A percentile compares a stretch with the other conserved stretches of the same genome.
phyloP scores from a whole-genome alignment of 1,140 invertebrate genomes.

The Cotesia glomerata region DNA sequence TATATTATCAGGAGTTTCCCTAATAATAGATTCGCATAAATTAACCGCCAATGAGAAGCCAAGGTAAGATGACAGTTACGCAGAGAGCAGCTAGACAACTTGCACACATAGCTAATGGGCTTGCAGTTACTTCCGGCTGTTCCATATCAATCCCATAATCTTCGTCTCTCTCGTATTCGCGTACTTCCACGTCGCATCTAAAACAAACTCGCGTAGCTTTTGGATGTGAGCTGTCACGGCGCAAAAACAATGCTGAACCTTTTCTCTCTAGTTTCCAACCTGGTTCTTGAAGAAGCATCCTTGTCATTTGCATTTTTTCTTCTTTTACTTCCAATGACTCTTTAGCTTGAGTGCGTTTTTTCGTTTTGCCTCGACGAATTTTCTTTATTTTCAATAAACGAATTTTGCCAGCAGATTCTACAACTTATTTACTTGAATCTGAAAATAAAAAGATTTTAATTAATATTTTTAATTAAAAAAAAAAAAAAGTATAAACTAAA shows the following conservation, averaged over 20 bases:
- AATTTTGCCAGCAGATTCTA: neutral
- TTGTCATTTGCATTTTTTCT: slow-evolving; percentile 45
- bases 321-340: neutral
- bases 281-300: slow-evolving; percentile 56
- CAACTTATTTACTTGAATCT: neutral
- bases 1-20: neutral
- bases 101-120: slow-evolving; percentile 59
- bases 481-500: neutral
- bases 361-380: neutral
- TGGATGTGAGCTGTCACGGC: slow-evolving; percentile 53
- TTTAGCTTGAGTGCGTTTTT: neutral
- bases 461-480: neutral
- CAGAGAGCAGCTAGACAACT: slow-evolving; percentile 58
- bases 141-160: slow-evolving; percentile 48
- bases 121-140: slow-evolving; percentile 46
- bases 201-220: slow-evolving; percentile 58
- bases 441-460: neutral
- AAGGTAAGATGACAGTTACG: slow-evolving; percentile 58
- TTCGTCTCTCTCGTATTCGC: slow-evolving; percentile 59
- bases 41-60: slow-evolving; percentile 60
- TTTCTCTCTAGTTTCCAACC: slow-evolving; percentile 64
- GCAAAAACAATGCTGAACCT: slow-evolving; percentile 57
- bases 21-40: neutral
- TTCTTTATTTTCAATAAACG: neutral
- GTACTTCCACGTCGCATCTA: slow-evolving; percentile 62